Conservation (phyloP, 2,113 vertebrate species). For the Sapajus apella region DNA sequence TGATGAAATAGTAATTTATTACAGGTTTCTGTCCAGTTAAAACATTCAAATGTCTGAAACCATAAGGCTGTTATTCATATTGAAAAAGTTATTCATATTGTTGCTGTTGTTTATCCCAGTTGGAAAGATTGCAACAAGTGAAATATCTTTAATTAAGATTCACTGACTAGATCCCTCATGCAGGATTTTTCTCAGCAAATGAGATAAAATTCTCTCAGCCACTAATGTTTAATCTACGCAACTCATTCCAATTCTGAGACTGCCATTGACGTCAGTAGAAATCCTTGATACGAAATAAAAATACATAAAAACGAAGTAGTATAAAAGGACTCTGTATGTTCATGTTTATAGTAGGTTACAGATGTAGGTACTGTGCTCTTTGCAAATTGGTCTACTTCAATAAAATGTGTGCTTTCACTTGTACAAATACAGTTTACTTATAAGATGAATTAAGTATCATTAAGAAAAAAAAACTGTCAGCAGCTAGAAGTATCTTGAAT, state of each 20-base stretch:
- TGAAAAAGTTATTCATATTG: not conserved
- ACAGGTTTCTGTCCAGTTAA: not conserved
- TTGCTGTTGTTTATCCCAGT: not conserved
- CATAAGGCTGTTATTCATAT: not conserved
- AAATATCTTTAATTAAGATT: not conserved
- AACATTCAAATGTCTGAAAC: not conserved
- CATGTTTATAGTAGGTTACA: conserved; percentile 61
- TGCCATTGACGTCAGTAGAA: conserved; percentile 61
- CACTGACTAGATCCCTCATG: not conserved
- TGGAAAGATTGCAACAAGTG: not conserved
- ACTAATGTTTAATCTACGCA: not conserved
- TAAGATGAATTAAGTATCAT: conserved; percentile 80
- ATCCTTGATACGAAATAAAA: conserved; percentile 72
- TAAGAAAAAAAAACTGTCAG: conserved; percentile 74
- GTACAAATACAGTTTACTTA: conserved; percentile 65
- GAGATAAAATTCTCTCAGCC: conserved; percentile 14
- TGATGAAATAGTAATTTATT: not conserved
- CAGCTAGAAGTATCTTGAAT: conserved; percentile 46
- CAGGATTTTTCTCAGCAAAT: not conserved
- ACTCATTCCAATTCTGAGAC: not conserved
- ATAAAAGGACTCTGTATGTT: conserved; percentile 69
- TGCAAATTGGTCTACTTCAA: conserved; percentile 74
- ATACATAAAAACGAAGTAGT: not conserved
- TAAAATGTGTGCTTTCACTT: conserved; percentile 62
- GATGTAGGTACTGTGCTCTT: conserved; percentile 14